Base-by-base conservation (phyloP, 2,888 invertebrate genomes). In the Drosophila pegasa region DNA sequence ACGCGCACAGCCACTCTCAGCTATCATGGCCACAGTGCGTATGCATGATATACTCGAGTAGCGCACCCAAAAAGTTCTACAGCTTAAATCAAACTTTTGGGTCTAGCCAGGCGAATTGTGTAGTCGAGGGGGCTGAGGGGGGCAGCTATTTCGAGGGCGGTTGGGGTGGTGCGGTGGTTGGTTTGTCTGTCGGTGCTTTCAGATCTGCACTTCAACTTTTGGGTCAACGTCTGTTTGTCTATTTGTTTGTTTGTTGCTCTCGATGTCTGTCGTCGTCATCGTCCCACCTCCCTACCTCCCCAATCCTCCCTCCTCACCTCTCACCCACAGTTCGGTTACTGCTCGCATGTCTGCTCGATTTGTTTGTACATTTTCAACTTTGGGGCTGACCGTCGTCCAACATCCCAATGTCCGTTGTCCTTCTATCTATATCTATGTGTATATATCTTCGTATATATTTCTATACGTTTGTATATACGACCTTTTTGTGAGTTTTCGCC, bases 211-310 rank as follows among this genome's bases (percentile, higher is more conserved):
- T 88, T 88, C 87, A 84, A 84, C 87, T 84, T 84, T 84, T 84
- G 83, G 87, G 84, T 84, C 84, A 87, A 87, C 89, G 89, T 88
- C 89, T 84, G 89, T 84, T 87, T 81, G 87, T 84, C 79, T 80
- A 80, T 87, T 76, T 79, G 79, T 89, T 87, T 89, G 89, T 85
- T 86, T 81, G 89, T 85, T 87, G 88, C 87, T 88, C 75, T 78
- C 79, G 60, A 51, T 75, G 71, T 76, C 80, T 80, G 78, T 67
- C 70, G 77, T 76, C 72, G 62, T 70, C 64, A 37, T 37, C 41
- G 52, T 14, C 54, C 16, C n/a, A n/a, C 0, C 0, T 22, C 40
- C 22, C 18, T 33, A 43, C 37, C 14, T 20, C 29, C 18, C 29
- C 5, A n/a, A n/a, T 12, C 18, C n/a, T 31, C 48, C 4, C 33